These are phyloP conservation scores for Tragelaphus strepsiceros DNA, from an alignment of 2,113 vertebrate genomes.

Conservation along the genomic window DNA sequence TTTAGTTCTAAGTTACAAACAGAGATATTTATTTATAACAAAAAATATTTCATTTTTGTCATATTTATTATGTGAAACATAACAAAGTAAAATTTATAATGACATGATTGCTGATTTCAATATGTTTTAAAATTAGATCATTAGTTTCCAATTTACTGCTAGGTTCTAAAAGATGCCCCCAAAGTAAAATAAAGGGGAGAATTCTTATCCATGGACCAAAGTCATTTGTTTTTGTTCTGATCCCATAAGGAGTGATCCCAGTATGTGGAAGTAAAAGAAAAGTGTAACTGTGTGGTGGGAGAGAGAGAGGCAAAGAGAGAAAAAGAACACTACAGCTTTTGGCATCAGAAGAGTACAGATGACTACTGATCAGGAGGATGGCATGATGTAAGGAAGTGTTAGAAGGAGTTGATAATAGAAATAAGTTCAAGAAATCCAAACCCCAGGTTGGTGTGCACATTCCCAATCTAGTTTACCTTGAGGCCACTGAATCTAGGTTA, in stretches of 20 bases:
- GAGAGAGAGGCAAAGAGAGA: neutral
- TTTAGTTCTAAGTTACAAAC: neutral
- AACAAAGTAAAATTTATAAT: neutral
- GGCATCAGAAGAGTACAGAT: neutral
- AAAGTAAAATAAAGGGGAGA: neutral
- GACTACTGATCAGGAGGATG: too few species aligned
- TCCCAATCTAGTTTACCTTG: neutral
- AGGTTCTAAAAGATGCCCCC: neutral
- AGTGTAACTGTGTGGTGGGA: neutral
- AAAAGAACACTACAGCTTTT: neutral
- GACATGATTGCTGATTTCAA: neutral
- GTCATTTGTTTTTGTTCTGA: neutral
- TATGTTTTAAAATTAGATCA: neutral
- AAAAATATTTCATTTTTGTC: neutral
- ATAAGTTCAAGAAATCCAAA: neutral
- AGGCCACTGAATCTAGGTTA: neutral
- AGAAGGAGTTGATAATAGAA: neutral
- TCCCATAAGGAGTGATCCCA: neutral
- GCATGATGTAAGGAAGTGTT: accelerated
- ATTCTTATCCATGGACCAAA: neutral
- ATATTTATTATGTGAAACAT: neutral
- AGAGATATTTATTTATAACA: neutral
- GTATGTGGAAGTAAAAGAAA: neutral
- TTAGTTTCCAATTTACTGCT: neutral
- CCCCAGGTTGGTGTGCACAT: neutral